Base-by-base conservation (phyloP, 1,140 invertebrate genomes). In the Sinella curviseta region DNA sequence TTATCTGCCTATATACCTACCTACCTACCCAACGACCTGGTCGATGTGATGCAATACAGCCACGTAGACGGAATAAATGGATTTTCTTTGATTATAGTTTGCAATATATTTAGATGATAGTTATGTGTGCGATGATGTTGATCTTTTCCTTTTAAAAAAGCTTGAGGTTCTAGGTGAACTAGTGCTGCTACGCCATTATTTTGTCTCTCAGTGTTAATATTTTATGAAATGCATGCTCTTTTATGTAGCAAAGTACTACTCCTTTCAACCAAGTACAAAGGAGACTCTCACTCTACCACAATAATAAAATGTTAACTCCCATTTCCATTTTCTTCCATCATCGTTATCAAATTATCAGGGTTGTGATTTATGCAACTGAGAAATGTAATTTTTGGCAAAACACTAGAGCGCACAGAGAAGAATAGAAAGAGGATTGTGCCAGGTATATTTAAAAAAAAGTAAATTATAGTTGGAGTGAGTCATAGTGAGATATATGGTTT, bases 291-390 rank as follows among this genome's bases (percentile, higher is more conserved):
- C 57, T 60, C 39, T 48, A 48, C 39, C 39, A 48, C 39, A n/a
- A n/a, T 48, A 20, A 12, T 12, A 48, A 48, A 20, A 8, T 65
- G 65, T 70, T 70, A 70, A 33, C 65, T 70, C 65, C 65, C 31
- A 70, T 70, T 70, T 70, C 24, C 65, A 70, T 70, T 70, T 70
- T 70, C 65, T 33, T 70, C 65, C 31, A 70, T 33, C 65, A 70
- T 70, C 65, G 28, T 70, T 31, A 70, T 70, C 65, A 70, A 70
- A 70, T 70, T 70, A 70, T 70, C 65, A 70, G 65, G 14, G 3
- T 33, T 4, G 65, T 70, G 65, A 70, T 70, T 70, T 70, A 70
- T 70, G 65, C 31, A 3, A 70, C 28, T 31, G 31, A 70, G 57
- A 60, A 60, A 60, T 26, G 57, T 60, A 60, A 17, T 60, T 60